Evolutionary conservation across 2,113 vertebrate genomes (phyloP).

Genomic region (Corydoras sp.): DNA sequence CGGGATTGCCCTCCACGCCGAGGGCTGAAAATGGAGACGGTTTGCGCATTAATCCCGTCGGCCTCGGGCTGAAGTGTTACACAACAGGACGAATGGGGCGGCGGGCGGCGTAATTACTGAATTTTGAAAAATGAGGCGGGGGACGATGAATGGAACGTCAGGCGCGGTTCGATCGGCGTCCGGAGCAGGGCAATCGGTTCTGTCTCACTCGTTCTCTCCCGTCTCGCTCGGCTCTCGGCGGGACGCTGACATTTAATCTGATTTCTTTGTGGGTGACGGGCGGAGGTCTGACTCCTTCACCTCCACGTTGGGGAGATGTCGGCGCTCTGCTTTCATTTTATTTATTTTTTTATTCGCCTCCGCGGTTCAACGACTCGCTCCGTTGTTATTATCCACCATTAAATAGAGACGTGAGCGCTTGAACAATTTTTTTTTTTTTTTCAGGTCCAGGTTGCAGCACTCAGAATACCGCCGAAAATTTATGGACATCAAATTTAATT

Average conservation of each 20-base stretch:
- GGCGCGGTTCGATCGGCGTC: background rate
- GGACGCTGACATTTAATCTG: constrained; percentile 16
- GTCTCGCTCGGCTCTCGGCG: constrained; percentile 4
- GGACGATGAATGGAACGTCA: constrained; percentile 17
- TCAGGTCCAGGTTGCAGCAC: too few relatives aligned
- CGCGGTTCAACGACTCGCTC: background rate
- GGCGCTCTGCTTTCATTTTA: background rate
- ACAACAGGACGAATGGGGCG: background rate
- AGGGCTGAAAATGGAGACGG: background rate
- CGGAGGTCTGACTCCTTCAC: constrained; percentile 4
- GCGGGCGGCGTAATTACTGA: background rate
- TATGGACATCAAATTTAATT: too few relatives aligned
- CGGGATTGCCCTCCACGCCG: background rate
- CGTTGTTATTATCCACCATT: background rate
- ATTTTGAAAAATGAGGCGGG: background rate
- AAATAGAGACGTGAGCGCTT: too few relatives aligned
- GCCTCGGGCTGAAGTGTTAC: background rate
- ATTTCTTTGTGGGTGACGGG: constrained; percentile 12
- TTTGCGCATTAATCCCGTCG: background rate
- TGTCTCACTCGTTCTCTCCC: background rate
- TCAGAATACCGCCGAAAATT: too few relatives aligned
- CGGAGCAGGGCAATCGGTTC: background rate
- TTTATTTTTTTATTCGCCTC: background rate
- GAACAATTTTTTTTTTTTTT: too few relatives aligned
- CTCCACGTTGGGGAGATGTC: background rate